Percentiles rank a stretch among this genome's conserved stretches.
phyloP scores from a whole-genome alignment of 2,888 invertebrate genomes.

The Ichneumon xanthorius region DNA sequence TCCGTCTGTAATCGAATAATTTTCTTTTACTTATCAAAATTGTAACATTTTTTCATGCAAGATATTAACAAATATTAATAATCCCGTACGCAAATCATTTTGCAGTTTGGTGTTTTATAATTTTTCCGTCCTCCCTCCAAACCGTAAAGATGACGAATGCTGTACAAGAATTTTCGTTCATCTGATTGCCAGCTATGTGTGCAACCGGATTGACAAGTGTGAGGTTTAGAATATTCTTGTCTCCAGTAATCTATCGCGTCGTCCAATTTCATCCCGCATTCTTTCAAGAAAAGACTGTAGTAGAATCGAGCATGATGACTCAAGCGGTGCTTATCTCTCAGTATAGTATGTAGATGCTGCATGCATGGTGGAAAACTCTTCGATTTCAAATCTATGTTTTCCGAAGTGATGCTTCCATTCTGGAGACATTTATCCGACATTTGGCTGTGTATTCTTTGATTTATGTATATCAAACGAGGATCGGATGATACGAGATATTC shows the following conservation, averaged over 20 bases:
- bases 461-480: constrained; percentile 75
- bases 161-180: constrained; percentile 88
- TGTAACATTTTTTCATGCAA: constrained; percentile 75
- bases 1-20: constrained; percentile 74
- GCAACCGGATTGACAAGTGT: constrained; percentile 85
- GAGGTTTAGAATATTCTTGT: constrained; percentile 87
- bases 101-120: constrained; percentile 88
- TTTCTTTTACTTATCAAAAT: constrained; percentile 63
- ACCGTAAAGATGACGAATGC: constrained; percentile 91
- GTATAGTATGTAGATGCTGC: constrained; percentile 87
- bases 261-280: constrained; percentile 89
- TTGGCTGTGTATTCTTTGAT: constrained; percentile 72
- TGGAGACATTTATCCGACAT: constrained; percentile 63
- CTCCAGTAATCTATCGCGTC: constrained; percentile 89
- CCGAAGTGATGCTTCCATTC: constrained; percentile 73
- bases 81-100: constrained; percentile 86
- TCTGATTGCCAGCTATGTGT: constrained; percentile 89
- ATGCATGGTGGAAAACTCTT: constrained; percentile 88
- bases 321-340: constrained; percentile 88
- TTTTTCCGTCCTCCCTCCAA: constrained; percentile 89
- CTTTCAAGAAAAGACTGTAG: constrained; percentile 90
- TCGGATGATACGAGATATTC: constrained; percentile 71
- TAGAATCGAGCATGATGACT: constrained; percentile 88
- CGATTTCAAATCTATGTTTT: constrained; percentile 84
- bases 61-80: background rate